These are phyloP conservation scores for Amazona finschi DNA, from an alignment of 2,797 vertebrate species.

Conservation along the genomic window DNA sequence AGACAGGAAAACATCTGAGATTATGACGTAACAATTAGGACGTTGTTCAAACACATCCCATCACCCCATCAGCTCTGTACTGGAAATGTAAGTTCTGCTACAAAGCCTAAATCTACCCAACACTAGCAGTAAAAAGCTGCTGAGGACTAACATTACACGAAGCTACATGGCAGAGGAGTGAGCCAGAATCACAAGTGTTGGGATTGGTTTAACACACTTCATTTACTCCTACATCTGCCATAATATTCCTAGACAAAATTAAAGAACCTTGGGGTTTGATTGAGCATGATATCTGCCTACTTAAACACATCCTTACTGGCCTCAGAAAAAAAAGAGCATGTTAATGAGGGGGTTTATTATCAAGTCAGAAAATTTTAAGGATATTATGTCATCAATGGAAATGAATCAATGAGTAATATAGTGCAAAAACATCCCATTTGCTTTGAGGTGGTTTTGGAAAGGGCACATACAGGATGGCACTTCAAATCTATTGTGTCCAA, in stretches of 20 bases:
- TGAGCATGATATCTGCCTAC: background rate
- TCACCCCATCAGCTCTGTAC: background rate
- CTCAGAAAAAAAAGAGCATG: background rate
- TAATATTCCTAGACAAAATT: background rate
- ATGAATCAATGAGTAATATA: background rate
- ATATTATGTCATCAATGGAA: background rate
- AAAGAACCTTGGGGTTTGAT: background rate
- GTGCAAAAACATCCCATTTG: background rate
- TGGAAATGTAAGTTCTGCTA: background rate
- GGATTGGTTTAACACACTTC: background rate
- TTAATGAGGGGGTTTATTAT: background rate
- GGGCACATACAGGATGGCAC: rapidly evolving
- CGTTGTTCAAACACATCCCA: background rate
- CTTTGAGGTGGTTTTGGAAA: background rate
- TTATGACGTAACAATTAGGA: background rate
- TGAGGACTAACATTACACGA: background rate
- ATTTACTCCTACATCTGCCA: background rate
- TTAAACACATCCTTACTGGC: background rate
- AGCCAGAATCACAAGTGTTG: background rate
- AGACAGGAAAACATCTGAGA: background rate
- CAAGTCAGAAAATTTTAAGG: background rate
- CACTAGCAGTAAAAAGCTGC: background rate
- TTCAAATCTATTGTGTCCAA: background rate
- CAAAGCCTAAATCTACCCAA: background rate
- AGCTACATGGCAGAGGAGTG: background rate